These are phyloP conservation scores for Coracias cyanogaster DNA, from an alignment of 2,797 vertebrate species.

Conservation along the genomic window DNA sequence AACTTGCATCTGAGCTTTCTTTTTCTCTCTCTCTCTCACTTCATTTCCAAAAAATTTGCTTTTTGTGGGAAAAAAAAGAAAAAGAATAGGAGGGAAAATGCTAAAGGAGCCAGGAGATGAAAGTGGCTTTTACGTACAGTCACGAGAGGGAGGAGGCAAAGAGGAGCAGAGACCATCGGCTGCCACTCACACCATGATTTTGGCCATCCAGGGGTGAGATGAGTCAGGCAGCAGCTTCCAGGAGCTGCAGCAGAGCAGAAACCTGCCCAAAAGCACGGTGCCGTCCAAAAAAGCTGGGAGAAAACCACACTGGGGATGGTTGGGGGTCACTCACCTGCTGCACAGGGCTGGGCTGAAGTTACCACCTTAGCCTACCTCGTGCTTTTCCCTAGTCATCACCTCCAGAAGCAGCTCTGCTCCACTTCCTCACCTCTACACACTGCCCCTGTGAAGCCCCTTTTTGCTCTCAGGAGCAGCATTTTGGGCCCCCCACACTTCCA, in stretches of 20 bases:
- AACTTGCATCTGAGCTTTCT: constrained; percentile 16
- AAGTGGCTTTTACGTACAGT: constrained; percentile 7
- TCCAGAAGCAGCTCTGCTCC: neutral
- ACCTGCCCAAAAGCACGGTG: neutral
- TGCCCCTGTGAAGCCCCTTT: neutral
- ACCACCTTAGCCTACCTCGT: accelerated
- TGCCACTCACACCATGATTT: neutral
- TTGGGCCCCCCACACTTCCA: neutral
- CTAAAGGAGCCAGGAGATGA: constrained; percentile 22
- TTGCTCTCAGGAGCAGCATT: neutral
- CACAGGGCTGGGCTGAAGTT: accelerated
- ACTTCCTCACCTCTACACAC: neutral
- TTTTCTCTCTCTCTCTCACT: neutral
- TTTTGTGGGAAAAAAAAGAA: neutral
- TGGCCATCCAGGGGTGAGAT: neutral
- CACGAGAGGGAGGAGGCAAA: neutral
- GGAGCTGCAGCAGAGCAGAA: neutral
- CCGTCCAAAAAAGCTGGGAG: neutral
- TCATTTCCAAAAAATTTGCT: constrained; percentile 9
- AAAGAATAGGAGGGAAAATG: neutral
- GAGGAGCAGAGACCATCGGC: neutral
- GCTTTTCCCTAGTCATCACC: neutral
- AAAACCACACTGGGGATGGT: neutral
- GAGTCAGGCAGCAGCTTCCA: neutral
- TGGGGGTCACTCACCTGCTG: neutral